Evolutionary conservation across 1,140 invertebrate species (phyloP).

Genomic region (Leptinotarsa texana): DNA sequence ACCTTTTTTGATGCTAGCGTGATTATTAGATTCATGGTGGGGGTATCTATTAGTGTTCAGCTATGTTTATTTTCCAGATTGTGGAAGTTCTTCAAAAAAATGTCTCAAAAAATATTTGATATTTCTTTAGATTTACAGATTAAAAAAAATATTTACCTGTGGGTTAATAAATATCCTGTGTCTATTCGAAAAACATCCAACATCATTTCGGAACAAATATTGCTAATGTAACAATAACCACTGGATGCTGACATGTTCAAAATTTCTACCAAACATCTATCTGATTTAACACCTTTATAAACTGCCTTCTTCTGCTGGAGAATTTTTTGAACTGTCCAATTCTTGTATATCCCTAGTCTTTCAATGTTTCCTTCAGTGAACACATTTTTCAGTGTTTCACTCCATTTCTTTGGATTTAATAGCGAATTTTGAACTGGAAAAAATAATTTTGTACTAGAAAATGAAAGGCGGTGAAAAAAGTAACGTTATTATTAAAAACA

Average conservation of each 20-base stretch:
- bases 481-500: no score
- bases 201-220: conserved; percentile 27
- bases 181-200: conserved; percentile 13
- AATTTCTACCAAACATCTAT: conserved; percentile 16
- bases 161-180: conserved; percentile 26
- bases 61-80: no score
- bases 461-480: no score
- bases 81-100: no score
- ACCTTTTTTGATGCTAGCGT: no score
- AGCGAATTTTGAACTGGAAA: conserved; percentile 14
- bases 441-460: background rate
- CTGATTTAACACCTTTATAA: conserved; percentile 23
- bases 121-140: no score
- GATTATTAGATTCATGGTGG: no score
- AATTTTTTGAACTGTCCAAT: conserved; percentile 11
- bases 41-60: no score
- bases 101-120: no score
- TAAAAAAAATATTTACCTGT: background rate
- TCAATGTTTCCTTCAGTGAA: background rate
- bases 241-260: conserved; percentile 2
- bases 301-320: conserved; percentile 12
- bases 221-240: conserved; percentile 14
- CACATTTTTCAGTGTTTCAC: background rate
- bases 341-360: conserved; percentile 4
- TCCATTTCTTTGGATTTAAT: conserved; percentile 16